phyloP scores from a whole-genome alignment of 2,888 invertebrate species.

The Hemithea aestivaria region DNA sequence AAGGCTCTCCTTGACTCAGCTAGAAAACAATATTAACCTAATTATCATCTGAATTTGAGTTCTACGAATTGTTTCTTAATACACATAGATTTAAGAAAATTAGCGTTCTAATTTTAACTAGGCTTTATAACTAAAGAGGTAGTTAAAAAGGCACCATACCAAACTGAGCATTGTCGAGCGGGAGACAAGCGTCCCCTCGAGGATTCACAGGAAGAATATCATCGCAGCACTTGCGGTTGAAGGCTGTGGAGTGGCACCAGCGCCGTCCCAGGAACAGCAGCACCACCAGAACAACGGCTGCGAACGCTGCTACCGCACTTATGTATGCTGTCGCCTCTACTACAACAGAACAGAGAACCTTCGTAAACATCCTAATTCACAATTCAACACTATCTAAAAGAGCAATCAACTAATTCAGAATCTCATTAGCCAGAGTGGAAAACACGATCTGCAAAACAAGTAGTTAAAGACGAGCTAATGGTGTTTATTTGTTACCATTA shows the following conservation, averaged over 20 bases:
- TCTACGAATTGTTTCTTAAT: too few relatives aligned
- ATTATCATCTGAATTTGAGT: too few relatives aligned
- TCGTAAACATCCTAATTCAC: too few relatives aligned
- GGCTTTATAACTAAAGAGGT: not conserved
- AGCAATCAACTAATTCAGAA: constrained; percentile 10
- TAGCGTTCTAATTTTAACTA: too few relatives aligned
- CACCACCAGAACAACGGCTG: constrained; percentile 89
- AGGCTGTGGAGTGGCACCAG: constrained; percentile 68
- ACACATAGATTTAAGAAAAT: too few relatives aligned
- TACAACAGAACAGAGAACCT: constrained; percentile 45
- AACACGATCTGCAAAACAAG: constrained; percentile 13
- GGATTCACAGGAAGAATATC: constrained; percentile 69
- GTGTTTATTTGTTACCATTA: constrained; percentile 60
- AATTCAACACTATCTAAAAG: too few relatives aligned
- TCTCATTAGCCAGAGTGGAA: constrained; percentile 2
- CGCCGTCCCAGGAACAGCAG: constrained; percentile 93
- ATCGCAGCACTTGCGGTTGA: constrained; percentile 62
- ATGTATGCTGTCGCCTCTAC: constrained; percentile 93
- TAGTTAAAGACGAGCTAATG: constrained; percentile 8
- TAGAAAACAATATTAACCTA: constrained; percentile 22
- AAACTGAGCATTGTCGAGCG: constrained; percentile 66
- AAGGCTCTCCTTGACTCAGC: too few relatives aligned
- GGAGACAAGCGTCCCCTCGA: constrained; percentile 51
- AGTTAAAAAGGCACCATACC: constrained; percentile 42
- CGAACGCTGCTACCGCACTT: constrained; percentile 91